A percentile compares a stretch with the other conserved stretches of the same genome.
These are phyloP conservation scores for Felis catus DNA, from an alignment of 2,113 vertebrate genomes.

Conservation along the genomic window DNA sequence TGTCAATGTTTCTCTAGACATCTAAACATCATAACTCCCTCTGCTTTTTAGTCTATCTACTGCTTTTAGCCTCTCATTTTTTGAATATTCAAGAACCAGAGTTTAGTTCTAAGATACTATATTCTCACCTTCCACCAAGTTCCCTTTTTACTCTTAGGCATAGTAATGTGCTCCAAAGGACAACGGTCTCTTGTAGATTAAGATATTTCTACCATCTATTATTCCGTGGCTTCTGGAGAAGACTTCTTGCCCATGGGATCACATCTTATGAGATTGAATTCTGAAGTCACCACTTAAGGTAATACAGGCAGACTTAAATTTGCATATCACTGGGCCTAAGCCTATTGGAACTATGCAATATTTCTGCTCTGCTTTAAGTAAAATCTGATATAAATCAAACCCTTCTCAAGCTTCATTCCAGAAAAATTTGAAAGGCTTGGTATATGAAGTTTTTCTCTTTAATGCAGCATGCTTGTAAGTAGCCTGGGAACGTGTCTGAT, in stretches of 20 bases:
- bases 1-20: neutral
- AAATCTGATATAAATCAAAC: neutral
- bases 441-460: neutral
- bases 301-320: neutral
- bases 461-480: neutral
- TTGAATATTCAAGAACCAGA: neutral
- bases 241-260: neutral
- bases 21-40: neutral
- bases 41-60: neutral
- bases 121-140: neutral
- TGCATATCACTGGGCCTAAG: neutral
- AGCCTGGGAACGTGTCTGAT: neutral
- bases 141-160: neutral
- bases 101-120: neutral
- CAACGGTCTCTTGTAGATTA: neutral
- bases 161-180: neutral
- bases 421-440: neutral
- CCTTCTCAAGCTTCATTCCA: neutral
- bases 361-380: neutral
- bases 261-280: neutral
- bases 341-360: neutral
- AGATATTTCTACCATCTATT: neutral
- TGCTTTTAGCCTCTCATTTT: neutral
- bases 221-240: neutral
- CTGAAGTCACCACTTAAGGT: neutral